Percentiles rank a stretch among this genome's conserved stretches.
phyloP scores from a whole-genome alignment of 2,888 invertebrate genomes.

The Amiota minor region DNA sequence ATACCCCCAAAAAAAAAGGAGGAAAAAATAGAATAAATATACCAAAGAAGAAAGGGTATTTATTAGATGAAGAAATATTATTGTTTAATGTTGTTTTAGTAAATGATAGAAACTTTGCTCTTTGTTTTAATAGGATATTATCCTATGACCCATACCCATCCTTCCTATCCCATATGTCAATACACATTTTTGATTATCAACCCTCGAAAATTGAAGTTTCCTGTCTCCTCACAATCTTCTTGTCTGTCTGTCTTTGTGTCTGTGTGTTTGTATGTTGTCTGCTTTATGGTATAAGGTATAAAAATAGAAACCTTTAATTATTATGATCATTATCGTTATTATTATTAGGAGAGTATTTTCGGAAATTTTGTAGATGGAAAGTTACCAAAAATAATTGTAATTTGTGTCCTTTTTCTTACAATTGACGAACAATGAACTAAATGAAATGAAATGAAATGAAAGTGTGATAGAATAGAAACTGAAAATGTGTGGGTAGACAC shows the following conservation, averaged over 20 bases:
- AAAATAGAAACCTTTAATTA: constrained; percentile 6
- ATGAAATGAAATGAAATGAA: constrained; percentile 4
- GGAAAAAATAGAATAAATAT: too few relatives aligned
- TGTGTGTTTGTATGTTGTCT: too few relatives aligned
- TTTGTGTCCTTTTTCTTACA: neutral
- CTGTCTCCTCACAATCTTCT: too few relatives aligned
- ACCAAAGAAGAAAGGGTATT: neutral
- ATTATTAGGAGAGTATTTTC: neutral
- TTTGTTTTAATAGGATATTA: too few relatives aligned
- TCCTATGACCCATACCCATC: too few relatives aligned
- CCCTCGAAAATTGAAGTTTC: neutral
- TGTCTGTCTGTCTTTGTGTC: neutral
- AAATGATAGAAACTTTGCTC: too few relatives aligned
- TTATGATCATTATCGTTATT: too few relatives aligned
- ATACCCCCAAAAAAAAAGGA: too few relatives aligned
- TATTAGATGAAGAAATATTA: neutral
- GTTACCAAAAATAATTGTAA: constrained; percentile 28
- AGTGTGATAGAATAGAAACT: neutral
- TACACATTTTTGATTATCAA: neutral
- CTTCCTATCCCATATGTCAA: too few relatives aligned
- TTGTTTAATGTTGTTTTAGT: too few relatives aligned
- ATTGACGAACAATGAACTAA: neutral
- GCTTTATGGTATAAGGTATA: too few relatives aligned
- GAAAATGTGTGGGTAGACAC: neutral
- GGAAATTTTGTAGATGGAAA: constrained; percentile 4